phyloP scores from a whole-genome alignment of 2,888 invertebrate genomes.

The Leptopilina syphax region DNA sequence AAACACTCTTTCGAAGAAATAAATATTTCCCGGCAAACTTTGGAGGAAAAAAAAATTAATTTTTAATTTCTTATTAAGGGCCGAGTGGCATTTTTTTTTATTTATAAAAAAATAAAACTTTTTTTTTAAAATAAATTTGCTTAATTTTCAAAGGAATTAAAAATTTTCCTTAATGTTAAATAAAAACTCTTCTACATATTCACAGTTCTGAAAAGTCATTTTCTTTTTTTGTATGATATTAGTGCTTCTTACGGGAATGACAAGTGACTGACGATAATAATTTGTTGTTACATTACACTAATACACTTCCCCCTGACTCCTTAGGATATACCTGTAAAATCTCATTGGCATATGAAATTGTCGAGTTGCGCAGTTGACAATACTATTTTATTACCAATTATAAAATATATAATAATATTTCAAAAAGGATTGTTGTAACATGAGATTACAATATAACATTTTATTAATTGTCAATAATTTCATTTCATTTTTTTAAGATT shows the following conservation, averaged over 20 bases:
- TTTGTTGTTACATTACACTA: conserved; percentile 27
- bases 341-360: conserved; percentile 19
- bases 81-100: background rate
- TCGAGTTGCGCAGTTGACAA: conserved; percentile 39
- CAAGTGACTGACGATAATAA: conserved; percentile 31
- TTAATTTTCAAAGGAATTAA: background rate
- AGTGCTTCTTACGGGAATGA: conserved; percentile 22
- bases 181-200: background rate
- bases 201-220: conserved; percentile 11
- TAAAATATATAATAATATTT: background rate
- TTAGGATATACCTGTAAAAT: conserved; percentile 14
- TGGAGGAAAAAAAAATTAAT: no score
- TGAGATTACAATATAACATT: no score
- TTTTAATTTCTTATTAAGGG: background rate
- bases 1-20: no score
- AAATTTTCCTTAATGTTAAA: background rate
- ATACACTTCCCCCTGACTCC: conserved; percentile 3
- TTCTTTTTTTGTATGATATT: background rate
- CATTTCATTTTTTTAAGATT: no score
- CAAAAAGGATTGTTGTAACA: background rate
- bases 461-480: no score
- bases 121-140: background rate
- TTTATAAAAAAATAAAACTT: background rate
- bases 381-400: conserved; percentile 27
- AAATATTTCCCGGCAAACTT: no score